Evolutionary conservation across 2,888 invertebrate genomes (phyloP).

Genomic region (Kryphioiulus occultus): DNA sequence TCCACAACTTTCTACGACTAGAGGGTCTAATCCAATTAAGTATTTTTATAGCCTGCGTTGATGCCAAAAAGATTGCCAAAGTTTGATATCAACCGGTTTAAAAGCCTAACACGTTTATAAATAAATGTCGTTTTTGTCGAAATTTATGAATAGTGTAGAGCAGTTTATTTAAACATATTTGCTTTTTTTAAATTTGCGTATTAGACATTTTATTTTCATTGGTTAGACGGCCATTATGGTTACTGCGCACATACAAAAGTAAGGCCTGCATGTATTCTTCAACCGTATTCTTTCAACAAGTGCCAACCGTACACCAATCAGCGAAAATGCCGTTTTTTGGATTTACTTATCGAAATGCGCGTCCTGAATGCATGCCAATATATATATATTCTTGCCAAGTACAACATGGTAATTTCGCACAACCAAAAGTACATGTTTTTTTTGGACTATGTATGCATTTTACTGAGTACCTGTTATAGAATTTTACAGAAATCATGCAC

Average conservation of each 20-base stretch:
- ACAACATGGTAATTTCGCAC: no score
- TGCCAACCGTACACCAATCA: neutral
- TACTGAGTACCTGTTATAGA: no score
- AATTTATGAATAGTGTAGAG: neutral
- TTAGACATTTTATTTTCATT: neutral
- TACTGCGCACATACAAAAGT: neutral
- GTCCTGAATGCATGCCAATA: neutral
- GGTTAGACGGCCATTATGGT: neutral
- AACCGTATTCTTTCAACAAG: neutral
- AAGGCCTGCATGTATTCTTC: neutral
- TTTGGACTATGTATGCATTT: no score
- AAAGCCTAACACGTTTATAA: no score
- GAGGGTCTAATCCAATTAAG: no score
- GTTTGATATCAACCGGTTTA: no score
- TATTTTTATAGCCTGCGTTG: no score
- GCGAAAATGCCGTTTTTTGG: neutral
- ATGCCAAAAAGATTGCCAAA: no score
- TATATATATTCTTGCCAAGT: neutral
- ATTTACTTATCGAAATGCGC: neutral
- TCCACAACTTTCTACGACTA: no score
- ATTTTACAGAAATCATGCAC: no score
- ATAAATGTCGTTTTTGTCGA: neutral
- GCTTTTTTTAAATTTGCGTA: neutral
- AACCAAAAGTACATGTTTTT: no score
- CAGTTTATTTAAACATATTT: neutral